Conservation (phyloP, 2,888 invertebrate genomes). For the Drosophila merina region DNA sequence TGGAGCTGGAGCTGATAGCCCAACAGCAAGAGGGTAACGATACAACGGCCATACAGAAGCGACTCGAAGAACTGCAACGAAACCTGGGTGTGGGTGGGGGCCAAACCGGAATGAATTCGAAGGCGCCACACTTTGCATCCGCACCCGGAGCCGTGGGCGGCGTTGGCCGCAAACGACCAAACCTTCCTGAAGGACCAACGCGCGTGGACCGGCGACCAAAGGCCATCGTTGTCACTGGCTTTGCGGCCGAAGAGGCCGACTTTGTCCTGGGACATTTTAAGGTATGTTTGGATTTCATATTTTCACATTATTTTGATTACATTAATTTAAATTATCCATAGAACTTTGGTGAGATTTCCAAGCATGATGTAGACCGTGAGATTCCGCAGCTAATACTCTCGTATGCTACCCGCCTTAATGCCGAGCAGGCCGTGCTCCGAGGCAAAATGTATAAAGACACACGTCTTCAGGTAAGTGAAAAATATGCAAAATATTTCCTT, state of each 20-base stretch:
- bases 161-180: constrained; percentile 74
- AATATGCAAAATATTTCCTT: neutral
- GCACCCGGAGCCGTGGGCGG: constrained; percentile 41
- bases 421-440: constrained; percentile 83
- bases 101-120: constrained; percentile 23
- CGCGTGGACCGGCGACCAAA: constrained; percentile 94
- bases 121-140: constrained; percentile 27
- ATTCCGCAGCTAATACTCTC: constrained; percentile 86
- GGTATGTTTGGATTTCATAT: constrained; percentile 84
- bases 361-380: constrained; percentile 89
- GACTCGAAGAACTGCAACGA: constrained; percentile 88
- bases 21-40: constrained; percentile 95
- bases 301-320: no score
- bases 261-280: constrained; percentile 92
- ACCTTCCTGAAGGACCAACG: constrained; percentile 82
- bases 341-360: constrained; percentile 95
- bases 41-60: constrained; percentile 91
- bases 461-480: constrained; percentile 86
- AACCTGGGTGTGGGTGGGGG: constrained; percentile 69
- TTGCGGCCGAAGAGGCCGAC: constrained; percentile 92
- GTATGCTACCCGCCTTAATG: constrained; percentile 83
- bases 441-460: constrained; percentile 88
- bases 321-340: constrained; percentile 77
- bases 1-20: constrained; percentile 94
- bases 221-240: constrained; percentile 93